Base-by-base conservation (phyloP, 2,113 vertebrate genomes). In the Pseudopodoces humilis region DNA sequence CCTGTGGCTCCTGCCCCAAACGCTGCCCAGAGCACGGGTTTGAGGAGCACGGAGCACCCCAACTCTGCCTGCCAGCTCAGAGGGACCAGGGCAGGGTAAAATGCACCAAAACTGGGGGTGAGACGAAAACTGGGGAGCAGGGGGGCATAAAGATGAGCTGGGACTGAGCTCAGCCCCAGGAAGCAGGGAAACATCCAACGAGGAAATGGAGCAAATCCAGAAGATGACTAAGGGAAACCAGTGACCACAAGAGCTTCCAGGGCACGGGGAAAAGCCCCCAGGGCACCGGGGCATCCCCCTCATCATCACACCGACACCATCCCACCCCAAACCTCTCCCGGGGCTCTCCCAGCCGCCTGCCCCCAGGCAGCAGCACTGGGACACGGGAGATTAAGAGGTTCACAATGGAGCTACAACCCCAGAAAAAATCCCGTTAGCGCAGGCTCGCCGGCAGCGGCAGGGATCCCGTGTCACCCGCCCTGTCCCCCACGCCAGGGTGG, bases 391-490 rank as follows among this genome's bases (percentile, higher is more conserved):
- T 91, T 89, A 93, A 92, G 52, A 88, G 80, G 47, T 30, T 94
- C 78, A 94, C 93, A 88, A 94, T 78, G 65, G 95, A 95, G 90
- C 89, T 30, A 86, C 86, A 92, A 86, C 28, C 95, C 83, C 71
- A 91, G 74, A 93, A 92, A 93, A 70, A 96, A 96, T 96, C 60
- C 85, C 28, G 15, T 95, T 82, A 90, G 74, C 11, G 14, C 80
- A 60, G 83, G 74, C 43, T 39, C 0, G 2, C 3, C 9, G 7
- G 62, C 64, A 71, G 49, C 39, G 33, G 46, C 68, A 30, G 31
- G 14, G 47, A 70, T 35, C 49, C 65, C 4, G 6, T 15, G 41
- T 50, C 78, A 53, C 86, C 75, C 46, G 0, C 25, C 20, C 58
- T 9, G 39, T 35, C 24, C 37, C 53, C 33, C 44, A 22, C 0